Evolutionary conservation across 2,113 vertebrate species (phyloP).

Genomic region (Anolis carolinensis): DNA sequence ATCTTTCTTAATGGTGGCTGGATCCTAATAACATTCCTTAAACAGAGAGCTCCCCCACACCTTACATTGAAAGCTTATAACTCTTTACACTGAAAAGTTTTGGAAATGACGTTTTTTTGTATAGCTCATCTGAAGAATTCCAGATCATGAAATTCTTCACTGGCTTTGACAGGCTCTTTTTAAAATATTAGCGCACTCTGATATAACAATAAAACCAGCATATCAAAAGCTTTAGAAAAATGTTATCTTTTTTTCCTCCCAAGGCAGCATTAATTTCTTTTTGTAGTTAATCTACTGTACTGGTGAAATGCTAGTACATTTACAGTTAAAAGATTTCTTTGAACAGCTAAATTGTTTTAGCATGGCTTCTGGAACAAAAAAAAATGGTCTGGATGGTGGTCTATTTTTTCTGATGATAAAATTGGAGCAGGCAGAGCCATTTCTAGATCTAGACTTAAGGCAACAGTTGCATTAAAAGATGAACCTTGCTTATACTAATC

Average conservation of each 20-base stretch:
- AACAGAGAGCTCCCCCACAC: neutral
- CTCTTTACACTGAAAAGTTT: slow-evolving; percentile 18
- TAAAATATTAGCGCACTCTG: slow-evolving; percentile 77
- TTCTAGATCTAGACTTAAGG: slow-evolving; percentile 71
- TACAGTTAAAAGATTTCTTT: slow-evolving; percentile 83
- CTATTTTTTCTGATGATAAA: slow-evolving; percentile 83
- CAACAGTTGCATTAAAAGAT: slow-evolving; percentile 68
- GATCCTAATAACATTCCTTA: slow-evolving; percentile 24
- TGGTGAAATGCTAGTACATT: slow-evolving; percentile 78
- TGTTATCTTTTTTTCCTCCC: slow-evolving; percentile 80
- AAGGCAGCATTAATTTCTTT: slow-evolving; percentile 84
- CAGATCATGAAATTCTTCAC: slow-evolving; percentile 53
- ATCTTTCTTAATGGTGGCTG: slow-evolving; percentile 10
- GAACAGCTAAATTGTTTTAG: slow-evolving; percentile 82
- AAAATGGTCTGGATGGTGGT: slow-evolving; percentile 76
- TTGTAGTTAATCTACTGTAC: slow-evolving; percentile 83
- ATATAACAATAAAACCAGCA: slow-evolving; percentile 75
- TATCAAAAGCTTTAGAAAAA: slow-evolving; percentile 80
- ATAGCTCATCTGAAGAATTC: slow-evolving; percentile 56
- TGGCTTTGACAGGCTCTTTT: slow-evolving; percentile 72
- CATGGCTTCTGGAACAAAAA: slow-evolving; percentile 72
- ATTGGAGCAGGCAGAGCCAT: slow-evolving; percentile 77
- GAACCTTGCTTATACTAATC: slow-evolving; percentile 62
- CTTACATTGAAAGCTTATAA: neutral
- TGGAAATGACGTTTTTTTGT: slow-evolving; percentile 9